Evolutionary conservation across 1,140 invertebrate species (phyloP).

Genomic region (Ridgeia piscesae): DNA sequence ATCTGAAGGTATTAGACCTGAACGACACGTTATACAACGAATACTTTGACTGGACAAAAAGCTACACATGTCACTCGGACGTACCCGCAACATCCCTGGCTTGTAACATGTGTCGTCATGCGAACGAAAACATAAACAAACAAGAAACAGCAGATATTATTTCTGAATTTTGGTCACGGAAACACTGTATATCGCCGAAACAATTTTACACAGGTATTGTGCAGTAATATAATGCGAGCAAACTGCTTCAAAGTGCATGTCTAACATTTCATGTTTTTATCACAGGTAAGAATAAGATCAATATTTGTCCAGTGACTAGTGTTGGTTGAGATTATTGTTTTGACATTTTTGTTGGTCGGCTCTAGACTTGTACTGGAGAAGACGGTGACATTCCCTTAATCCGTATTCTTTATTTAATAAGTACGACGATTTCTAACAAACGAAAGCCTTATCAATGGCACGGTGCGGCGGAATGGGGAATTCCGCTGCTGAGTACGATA

Average conservation of each 20-base stretch:
- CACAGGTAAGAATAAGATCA: too few species aligned
- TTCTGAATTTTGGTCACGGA: background rate
- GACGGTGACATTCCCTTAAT: too few species aligned
- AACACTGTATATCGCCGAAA: background rate
- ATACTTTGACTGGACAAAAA: constrained; percentile 83
- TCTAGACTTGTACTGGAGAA: too few species aligned
- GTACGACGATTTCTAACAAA: too few species aligned
- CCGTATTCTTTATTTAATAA: too few species aligned
- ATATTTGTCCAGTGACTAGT: too few species aligned
- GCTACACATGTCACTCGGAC: background rate
- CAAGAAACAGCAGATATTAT: background rate
- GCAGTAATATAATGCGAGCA: background rate
- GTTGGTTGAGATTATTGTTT: too few species aligned
- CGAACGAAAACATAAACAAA: background rate
- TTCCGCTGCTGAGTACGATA: too few species aligned
- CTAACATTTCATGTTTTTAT: background rate
- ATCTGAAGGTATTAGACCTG: constrained; percentile 66
- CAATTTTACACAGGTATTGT: background rate
- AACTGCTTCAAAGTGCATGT: background rate
- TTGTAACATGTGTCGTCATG: background rate
- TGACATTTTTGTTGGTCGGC: too few species aligned
- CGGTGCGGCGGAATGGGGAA: too few species aligned
- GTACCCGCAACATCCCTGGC: background rate
- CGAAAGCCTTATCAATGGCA: too few species aligned
- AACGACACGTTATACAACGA: constrained; percentile 88